phyloP scores from a whole-genome alignment of 2,888 invertebrate species.

The Neria commutata region DNA sequence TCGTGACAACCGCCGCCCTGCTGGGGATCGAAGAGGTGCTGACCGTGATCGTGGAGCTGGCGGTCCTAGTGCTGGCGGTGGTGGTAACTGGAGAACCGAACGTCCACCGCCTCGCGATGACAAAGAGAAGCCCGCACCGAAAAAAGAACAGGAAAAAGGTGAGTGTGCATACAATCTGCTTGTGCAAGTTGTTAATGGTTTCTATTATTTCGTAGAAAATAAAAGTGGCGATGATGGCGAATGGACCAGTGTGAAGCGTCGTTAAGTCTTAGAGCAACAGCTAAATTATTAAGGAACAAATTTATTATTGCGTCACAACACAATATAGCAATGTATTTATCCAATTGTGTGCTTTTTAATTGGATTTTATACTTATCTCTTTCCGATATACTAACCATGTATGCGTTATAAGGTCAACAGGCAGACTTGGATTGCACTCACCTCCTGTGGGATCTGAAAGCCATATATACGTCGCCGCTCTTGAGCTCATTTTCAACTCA shows the following conservation, averaged over 20 bases:
- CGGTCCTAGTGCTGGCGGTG: conserved; percentile 33
- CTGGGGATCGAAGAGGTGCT: conserved; percentile 42
- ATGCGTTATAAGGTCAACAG: too few species aligned
- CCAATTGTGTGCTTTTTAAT: too few species aligned
- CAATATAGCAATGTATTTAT: too few species aligned
- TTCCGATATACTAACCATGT: too few species aligned
- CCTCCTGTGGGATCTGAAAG: too few species aligned
- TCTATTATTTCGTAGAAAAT: conserved; percentile 61
- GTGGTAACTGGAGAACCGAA: conserved; percentile 57
- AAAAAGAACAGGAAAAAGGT: conserved; percentile 53
- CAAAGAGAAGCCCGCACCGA: conserved; percentile 49
- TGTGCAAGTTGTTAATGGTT: neutral
- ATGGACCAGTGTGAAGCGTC: conserved; percentile 68
- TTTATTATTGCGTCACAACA: neutral
- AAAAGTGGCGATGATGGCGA: conserved; percentile 66
- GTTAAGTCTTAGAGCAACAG: too few species aligned
- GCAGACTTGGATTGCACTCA: too few species aligned
- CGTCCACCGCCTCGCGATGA: conserved; percentile 55
- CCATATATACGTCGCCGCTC: too few species aligned
- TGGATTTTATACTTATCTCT: too few species aligned
- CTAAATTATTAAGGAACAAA: neutral
- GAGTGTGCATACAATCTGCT: conserved; percentile 14
- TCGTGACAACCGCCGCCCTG: conserved; percentile 26
- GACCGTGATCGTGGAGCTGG: conserved; percentile 52
- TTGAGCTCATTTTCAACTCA: too few species aligned